phyloP scores from a whole-genome alignment of 2,113 vertebrate species.

The Scolopax mira region DNA sequence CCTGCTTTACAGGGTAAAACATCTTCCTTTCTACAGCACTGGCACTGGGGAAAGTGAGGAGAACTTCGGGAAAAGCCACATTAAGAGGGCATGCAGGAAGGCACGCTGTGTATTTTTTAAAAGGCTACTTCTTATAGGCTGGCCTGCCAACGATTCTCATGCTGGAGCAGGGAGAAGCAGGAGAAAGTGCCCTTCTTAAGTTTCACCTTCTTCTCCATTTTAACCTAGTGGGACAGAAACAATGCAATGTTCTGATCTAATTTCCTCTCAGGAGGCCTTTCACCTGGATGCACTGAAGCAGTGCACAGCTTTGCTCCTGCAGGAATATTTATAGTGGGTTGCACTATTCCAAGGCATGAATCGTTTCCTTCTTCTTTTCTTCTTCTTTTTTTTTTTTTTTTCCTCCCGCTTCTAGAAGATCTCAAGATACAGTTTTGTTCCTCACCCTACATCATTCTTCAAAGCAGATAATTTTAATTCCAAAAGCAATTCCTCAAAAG shows the following conservation, averaged over 20 bases:
- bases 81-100: neutral
- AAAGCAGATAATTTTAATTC: neutral
- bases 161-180: neutral
- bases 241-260: constrained; percentile 12
- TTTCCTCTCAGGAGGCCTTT: constrained; percentile 21
- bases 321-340: neutral
- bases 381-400: neutral
- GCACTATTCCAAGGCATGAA: neutral
- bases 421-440: neutral
- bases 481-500: neutral
- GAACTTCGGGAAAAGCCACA: neutral
- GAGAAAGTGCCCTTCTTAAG: neutral
- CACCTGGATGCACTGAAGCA: constrained; percentile 39
- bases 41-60: neutral
- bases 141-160: neutral
- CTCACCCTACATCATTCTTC: neutral
- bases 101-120: neutral
- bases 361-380: neutral
- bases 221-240: constrained; percentile 25
- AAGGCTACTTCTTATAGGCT: neutral
- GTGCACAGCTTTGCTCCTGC: neutral
- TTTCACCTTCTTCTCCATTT: constrained; percentile 5
- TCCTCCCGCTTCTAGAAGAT: neutral
- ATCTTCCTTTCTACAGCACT: neutral
- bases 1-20: neutral